phyloP scores from a whole-genome alignment of 1,140 invertebrate genomes.

The Heliconius eleuchia region DNA sequence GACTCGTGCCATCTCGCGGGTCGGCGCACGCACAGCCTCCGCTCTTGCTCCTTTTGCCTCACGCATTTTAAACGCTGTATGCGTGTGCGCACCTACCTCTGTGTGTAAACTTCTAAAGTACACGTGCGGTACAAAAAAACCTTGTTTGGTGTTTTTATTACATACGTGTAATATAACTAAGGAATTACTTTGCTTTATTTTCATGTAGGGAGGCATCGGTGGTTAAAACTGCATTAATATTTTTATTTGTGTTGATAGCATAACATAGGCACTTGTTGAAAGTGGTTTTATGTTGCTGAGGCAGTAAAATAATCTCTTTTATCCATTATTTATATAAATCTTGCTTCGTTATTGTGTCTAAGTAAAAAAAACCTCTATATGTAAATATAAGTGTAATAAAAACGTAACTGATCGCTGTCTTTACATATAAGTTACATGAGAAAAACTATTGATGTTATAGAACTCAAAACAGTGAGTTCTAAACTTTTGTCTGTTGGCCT shows the following conservation, averaged over 20 bases:
- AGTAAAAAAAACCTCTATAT: not conserved
- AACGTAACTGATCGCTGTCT: too few species aligned
- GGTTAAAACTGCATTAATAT: slow-evolving; percentile 10
- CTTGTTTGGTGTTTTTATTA: slow-evolving; percentile 12
- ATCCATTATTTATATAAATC: not conserved
- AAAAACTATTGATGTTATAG: not conserved
- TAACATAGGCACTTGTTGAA: not conserved
- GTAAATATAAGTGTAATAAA: too few species aligned
- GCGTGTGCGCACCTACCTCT: slow-evolving; percentile 36
- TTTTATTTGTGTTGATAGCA: not conserved
- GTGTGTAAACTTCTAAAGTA: slow-evolving; percentile 21
- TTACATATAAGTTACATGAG: too few species aligned
- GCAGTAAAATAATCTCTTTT: not conserved
- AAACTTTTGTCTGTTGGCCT: too few species aligned
- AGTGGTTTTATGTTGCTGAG: not conserved
- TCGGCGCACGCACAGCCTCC: slow-evolving; percentile 77
- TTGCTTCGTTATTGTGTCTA: not conserved
- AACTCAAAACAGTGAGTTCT: not conserved
- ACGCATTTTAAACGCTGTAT: slow-evolving; percentile 56
- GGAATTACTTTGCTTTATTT: slow-evolving; percentile 1
- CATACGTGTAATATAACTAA: not conserved
- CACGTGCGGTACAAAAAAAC: slow-evolving; percentile 37
- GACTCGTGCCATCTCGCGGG: slow-evolving; percentile 73
- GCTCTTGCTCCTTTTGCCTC: slow-evolving; percentile 74
- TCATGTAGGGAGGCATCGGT: not conserved